Percentiles rank a stretch among this genome's conserved stretches.
Conservation (phyloP, 2,888 invertebrate genomes). For the Erebia aethiops region DNA sequence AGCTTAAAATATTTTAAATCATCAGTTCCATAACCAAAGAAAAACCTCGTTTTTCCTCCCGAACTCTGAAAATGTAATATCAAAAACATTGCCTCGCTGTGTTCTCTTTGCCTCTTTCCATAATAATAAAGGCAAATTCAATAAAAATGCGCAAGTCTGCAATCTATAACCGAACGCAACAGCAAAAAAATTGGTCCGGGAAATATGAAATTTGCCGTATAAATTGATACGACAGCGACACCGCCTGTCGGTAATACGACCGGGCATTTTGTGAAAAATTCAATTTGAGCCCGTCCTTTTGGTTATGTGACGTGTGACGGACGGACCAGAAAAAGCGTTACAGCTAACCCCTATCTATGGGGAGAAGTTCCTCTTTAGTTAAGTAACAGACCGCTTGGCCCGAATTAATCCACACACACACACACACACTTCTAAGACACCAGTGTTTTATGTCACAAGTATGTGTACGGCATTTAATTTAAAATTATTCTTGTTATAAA, state of each 20-base stretch:
- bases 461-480: too few species aligned
- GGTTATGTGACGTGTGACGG: constrained; percentile 39
- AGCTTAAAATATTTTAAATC: neutral
- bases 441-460: too few species aligned
- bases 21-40: neutral
- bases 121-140: constrained; percentile 2
- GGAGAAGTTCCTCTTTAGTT: neutral
- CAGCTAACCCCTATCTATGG: neutral
- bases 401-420: too few species aligned
- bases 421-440: too few species aligned
- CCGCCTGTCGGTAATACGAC: constrained; percentile 46
- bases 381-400: neutral
- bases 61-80: neutral
- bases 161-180: constrained; percentile 6
- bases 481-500: too few species aligned
- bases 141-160: constrained; percentile 9
- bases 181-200: constrained; percentile 38
- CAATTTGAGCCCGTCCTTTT: constrained; percentile 55
- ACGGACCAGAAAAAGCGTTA: constrained; percentile 23
- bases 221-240: constrained; percentile 56
- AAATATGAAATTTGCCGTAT: constrained; percentile 60
- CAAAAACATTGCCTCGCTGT: neutral
- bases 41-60: neutral
- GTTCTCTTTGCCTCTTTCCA: neutral
- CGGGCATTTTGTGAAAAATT: constrained; percentile 57